Conservation (phyloP, 2,113 vertebrate species). For the Hydrochoerus hydrochaeris region DNA sequence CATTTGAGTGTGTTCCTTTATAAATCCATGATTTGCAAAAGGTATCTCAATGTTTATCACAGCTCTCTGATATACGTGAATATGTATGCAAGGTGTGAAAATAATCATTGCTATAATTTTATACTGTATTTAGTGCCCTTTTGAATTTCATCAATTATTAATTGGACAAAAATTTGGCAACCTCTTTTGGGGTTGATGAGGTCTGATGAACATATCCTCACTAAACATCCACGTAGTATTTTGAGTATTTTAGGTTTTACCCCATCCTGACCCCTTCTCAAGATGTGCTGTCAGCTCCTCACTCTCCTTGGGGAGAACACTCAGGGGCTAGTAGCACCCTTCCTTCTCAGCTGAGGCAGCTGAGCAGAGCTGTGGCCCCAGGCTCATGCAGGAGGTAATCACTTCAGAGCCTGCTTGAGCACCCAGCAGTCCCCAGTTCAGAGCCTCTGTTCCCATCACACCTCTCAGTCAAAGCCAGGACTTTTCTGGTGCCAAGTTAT, state of each 20-base stretch:
- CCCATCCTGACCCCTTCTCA: too few species aligned
- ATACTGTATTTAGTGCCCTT: neutral
- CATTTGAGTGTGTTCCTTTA: neutral
- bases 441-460: neutral
- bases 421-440: neutral
- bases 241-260: neutral
- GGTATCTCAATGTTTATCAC: neutral
- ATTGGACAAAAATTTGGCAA: neutral
- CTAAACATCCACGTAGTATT: neutral
- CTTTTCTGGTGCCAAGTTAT: constrained; percentile 40
- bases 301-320: neutral
- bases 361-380: neutral
- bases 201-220: neutral
- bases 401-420: neutral
- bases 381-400: neutral
- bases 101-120: neutral
- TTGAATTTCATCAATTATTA: constrained; percentile 47
- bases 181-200: neutral
- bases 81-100: neutral
- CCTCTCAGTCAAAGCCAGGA: neutral
- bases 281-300: neutral
- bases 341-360: neutral
- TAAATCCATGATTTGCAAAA: neutral
- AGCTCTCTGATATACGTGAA: constrained; percentile 6
- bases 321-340: neutral